Evolutionary conservation across 2,113 vertebrate genomes (phyloP).

Genomic region (Chauna torquata): DNA sequence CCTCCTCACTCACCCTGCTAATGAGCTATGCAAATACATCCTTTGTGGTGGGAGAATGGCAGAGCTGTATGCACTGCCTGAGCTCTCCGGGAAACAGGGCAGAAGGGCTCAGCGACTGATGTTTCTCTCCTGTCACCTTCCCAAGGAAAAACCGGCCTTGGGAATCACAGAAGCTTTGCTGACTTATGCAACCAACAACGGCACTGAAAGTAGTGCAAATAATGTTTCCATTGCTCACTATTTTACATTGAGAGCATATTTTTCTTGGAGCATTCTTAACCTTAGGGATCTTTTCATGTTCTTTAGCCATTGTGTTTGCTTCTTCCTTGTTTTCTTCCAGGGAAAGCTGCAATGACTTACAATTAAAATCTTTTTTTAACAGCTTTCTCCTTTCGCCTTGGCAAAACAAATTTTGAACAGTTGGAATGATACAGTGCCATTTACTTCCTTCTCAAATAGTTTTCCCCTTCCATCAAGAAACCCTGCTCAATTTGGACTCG

Average conservation of each 20-base stretch:
- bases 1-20: conserved; percentile 28
- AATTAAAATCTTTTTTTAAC: conserved; percentile 55
- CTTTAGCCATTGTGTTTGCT: conserved; percentile 45
- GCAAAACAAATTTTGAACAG: conserved; percentile 45
- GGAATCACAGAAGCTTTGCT: neutral
- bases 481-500: neutral
- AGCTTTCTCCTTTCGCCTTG: conserved; percentile 58
- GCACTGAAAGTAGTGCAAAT: neutral
- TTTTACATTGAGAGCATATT: conserved; percentile 1
- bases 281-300: conserved; percentile 53
- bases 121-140: neutral
- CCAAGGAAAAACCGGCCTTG: neutral
- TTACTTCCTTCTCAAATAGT: conserved; percentile 26
- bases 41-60: neutral
- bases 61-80: neutral
- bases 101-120: neutral
- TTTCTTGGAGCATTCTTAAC: conserved; percentile 64
- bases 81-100: neutral
- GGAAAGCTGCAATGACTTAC: conserved; percentile 9
- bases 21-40: neutral
- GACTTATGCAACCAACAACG: neutral
- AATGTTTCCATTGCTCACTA: conserved; percentile 1
- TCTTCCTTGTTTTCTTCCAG: conserved; percentile 41
- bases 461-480: conserved; percentile 9
- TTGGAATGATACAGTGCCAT: neutral